These are phyloP conservation scores for Rapana venosa DNA, from an alignment of 2,888 invertebrate species.

Conservation along the genomic window DNA sequence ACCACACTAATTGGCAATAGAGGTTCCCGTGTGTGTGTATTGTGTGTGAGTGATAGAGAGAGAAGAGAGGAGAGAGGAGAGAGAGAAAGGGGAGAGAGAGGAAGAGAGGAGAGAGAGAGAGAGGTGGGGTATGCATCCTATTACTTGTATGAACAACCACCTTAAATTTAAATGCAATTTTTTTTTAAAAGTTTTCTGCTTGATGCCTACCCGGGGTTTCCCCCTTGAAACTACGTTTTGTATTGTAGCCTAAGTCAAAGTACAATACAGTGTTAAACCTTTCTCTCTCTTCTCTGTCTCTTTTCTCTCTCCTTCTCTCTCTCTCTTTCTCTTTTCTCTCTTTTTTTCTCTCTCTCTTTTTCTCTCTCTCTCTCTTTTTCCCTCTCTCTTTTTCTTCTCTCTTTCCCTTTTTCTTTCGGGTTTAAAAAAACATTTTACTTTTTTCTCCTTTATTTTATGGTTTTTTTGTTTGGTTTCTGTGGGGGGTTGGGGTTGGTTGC, in stretches of 20 bases:
- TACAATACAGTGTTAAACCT: background rate
- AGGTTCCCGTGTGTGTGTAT: too few species aligned
- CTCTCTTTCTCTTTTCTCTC: background rate
- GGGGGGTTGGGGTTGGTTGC: too few species aligned
- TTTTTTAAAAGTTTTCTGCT: background rate
- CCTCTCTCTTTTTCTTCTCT: too few species aligned
- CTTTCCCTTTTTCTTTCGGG: too few species aligned
- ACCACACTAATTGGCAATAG: too few species aligned
- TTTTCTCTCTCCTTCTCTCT: background rate
- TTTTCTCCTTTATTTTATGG: too few species aligned
- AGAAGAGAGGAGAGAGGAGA: too few species aligned
- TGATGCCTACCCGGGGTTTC: background rate
- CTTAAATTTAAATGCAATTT: background rate
- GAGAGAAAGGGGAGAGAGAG: too few species aligned
- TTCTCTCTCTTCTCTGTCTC: background rate
- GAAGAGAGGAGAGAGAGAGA: background rate
- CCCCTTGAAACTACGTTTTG: background rate
- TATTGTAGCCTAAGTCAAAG: background rate
- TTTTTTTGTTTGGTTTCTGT: too few species aligned
- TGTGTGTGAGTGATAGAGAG: too few species aligned
- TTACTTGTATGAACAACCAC: background rate
- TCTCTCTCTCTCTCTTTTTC: too few species aligned
- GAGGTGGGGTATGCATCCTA: background rate
- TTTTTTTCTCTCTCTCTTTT: background rate
- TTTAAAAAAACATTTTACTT: too few species aligned